These are phyloP conservation scores for Diphyllodes magnificus DNA, from an alignment of 2,113 vertebrate species.

Conservation along the genomic window DNA sequence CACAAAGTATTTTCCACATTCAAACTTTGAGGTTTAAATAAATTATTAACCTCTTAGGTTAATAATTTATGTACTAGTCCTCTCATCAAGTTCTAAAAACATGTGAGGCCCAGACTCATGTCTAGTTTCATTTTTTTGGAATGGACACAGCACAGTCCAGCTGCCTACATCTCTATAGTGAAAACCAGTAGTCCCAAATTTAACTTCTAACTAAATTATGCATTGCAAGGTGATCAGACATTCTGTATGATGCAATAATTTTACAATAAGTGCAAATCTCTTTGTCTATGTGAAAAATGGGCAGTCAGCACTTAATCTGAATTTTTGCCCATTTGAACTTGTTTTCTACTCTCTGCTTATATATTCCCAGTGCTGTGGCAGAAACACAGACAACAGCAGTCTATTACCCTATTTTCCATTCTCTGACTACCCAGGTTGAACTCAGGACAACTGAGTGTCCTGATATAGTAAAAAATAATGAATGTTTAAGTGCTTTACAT, in stretches of 20 bases:
- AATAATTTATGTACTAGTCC: background rate
- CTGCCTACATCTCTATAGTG: background rate
- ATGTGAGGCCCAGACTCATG: rapidly evolving
- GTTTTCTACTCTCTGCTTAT: background rate
- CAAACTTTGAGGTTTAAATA: background rate
- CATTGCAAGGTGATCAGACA: background rate
- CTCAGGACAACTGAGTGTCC: background rate
- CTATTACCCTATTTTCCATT: background rate
- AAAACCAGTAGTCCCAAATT: background rate
- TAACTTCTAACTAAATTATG: background rate
- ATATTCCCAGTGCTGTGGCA: background rate
- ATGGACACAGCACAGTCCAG: background rate
- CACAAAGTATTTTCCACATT: background rate
- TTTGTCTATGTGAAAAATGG: background rate
- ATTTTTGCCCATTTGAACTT: background rate
- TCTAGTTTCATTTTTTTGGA: background rate
- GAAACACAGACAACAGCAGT: background rate
- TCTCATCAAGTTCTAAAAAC: background rate
- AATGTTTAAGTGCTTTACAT: background rate
- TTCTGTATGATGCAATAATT: background rate
- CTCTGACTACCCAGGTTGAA: background rate
- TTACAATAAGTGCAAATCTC: background rate
- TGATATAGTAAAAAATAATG: background rate
- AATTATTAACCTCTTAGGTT: background rate
- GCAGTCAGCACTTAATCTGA: background rate